A percentile compares a stretch with the other conserved stretches of the same genome.
Evolutionary conservation across 2,113 vertebrate species (phyloP).

Genomic region (Chaenogobius annularis): DNA sequence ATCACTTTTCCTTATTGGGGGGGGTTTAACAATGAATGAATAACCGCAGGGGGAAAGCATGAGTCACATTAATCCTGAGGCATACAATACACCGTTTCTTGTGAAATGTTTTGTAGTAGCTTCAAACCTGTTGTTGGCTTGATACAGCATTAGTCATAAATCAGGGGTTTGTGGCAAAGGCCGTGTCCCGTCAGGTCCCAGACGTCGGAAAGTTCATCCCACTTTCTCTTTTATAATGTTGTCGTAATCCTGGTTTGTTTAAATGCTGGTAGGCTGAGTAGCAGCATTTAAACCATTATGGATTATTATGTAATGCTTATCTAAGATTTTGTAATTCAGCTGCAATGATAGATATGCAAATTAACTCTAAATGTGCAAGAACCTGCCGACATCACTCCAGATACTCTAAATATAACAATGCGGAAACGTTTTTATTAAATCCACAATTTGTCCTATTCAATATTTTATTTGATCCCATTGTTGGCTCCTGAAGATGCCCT

Average conservation of each 20-base stretch:
- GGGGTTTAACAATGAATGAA: neutral
- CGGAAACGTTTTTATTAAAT: too few species aligned
- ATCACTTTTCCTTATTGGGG: neutral
- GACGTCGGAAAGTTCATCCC: neutral
- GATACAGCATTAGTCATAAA: constrained; percentile 6
- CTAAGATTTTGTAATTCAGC: neutral
- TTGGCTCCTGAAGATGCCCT: constrained; percentile 35
- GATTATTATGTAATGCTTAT: neutral
- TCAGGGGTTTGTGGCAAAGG: neutral
- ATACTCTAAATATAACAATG: too few species aligned
- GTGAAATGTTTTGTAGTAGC: neutral
- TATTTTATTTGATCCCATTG: constrained; percentile 20
- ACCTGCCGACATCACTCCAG: too few species aligned
- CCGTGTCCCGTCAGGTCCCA: constrained; percentile 14
- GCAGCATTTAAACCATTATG: neutral
- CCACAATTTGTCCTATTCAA: neutral
- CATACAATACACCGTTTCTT: neutral
- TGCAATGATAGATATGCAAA: neutral
- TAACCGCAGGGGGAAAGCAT: neutral
- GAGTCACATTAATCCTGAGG: constrained; percentile 9
- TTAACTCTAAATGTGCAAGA: neutral
- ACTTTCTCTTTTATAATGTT: constrained; percentile 1
- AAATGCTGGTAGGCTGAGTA: neutral
- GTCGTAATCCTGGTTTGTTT: neutral
- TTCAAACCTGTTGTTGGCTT: constrained; percentile 1